Conservation (phyloP, 2,113 vertebrate genomes). For the Colius striatus region DNA sequence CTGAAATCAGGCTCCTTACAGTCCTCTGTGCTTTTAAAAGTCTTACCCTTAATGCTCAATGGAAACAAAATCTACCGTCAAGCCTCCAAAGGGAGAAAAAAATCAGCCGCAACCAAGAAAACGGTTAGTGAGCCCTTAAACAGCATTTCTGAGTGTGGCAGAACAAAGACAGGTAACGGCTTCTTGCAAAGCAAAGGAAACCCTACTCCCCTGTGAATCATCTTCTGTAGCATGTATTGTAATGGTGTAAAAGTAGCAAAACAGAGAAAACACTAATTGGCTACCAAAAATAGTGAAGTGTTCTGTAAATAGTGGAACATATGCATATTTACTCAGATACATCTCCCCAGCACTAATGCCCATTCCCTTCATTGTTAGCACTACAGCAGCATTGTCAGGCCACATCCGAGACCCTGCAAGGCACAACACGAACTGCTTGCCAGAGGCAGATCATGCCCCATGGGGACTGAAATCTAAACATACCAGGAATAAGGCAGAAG, state of each 20-base stretch:
- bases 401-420: fast-evolving
- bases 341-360: neutral
- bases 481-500: neutral
- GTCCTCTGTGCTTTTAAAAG: constrained; percentile 25
- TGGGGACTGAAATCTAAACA: neutral
- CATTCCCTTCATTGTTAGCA: neutral
- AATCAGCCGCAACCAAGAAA: neutral
- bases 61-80: neutral
- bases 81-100: neutral
- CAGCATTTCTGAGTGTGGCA: neutral
- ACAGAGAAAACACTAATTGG: neutral
- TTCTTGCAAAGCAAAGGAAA: neutral
- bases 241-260: neutral
- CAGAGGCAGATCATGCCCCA: neutral
- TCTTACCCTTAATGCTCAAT: neutral
- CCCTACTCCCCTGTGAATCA: fast-evolving
- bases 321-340: fast-evolving
- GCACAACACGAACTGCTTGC: fast-evolving
- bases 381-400: neutral
- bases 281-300: neutral
- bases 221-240: neutral
- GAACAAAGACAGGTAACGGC: neutral
- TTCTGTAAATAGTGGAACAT: neutral
- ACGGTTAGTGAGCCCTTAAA: neutral
- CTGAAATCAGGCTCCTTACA: neutral